A percentile compares a stretch with the other conserved stretches of the same genome.
Conservation (phyloP, 1,140 invertebrate genomes). For the Drosophila mayri region DNA sequence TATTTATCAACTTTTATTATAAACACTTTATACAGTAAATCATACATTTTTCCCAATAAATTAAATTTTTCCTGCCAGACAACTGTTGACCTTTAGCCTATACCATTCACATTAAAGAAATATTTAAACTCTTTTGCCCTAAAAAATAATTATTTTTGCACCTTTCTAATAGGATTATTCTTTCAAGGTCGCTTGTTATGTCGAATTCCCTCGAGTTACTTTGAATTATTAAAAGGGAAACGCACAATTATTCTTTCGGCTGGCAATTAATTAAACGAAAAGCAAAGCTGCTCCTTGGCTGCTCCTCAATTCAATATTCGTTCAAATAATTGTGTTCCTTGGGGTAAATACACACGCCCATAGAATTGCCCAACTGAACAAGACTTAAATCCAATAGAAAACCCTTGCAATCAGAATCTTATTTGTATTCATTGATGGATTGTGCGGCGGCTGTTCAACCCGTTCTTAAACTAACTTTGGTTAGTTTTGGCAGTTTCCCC, state of each 20-base stretch:
- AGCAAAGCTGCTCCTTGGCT: too few relatives aligned
- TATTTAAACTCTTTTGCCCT: neutral
- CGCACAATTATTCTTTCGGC: neutral
- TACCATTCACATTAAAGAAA: neutral
- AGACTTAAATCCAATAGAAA: neutral
- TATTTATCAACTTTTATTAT: too few relatives aligned
- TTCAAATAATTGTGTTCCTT: slow-evolving; percentile 28
- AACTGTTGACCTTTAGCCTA: neutral
- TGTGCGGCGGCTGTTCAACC: slow-evolving; percentile 13
- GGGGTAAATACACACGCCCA: slow-evolving; percentile 22
- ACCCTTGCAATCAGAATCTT: slow-evolving; percentile 34
- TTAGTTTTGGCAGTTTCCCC: slow-evolving; percentile 4
- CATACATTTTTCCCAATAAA: too few relatives aligned
- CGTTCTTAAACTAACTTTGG: slow-evolving; percentile 15
- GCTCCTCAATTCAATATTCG: neutral
- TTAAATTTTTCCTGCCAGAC: too few relatives aligned
- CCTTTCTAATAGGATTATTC: slow-evolving; percentile 4
- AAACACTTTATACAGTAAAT: too few relatives aligned
- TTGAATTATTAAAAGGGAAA: slow-evolving; percentile 1
- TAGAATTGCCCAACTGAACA: slow-evolving; percentile 6
- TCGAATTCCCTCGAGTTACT: neutral
- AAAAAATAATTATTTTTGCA: neutral
- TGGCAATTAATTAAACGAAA: slow-evolving; percentile 15
- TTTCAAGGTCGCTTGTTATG: neutral
- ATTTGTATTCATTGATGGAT: slow-evolving; percentile 42